phyloP scores from a whole-genome alignment of 2,113 vertebrate species.

The Thunnus maccoyii region DNA sequence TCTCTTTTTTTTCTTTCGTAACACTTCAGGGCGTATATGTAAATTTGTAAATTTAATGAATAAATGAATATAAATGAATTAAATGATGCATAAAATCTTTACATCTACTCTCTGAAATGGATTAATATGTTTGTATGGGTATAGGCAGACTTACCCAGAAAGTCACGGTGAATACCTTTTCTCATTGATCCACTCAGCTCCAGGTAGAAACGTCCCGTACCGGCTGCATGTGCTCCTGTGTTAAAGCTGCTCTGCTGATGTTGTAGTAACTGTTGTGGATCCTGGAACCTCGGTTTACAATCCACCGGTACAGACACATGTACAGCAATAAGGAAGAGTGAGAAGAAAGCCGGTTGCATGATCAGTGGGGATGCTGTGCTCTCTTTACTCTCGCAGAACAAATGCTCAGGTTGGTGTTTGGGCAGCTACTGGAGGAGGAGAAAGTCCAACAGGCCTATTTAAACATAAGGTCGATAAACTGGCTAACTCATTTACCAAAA shows the following conservation, averaged over 20 bases:
- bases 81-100: too few species aligned
- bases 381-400: conserved; percentile 15
- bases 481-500: conserved; percentile 79
- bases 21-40: not conserved
- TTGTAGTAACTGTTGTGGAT: conserved; percentile 8
- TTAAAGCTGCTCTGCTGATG: conserved; percentile 1
- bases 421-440: conserved; percentile 70
- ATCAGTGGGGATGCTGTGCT: conserved; percentile 44
- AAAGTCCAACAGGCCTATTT: conserved; percentile 81
- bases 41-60: too few species aligned
- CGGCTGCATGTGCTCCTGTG: not conserved
- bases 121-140: too few species aligned
- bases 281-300: conserved; percentile 44
- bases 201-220: not conserved
- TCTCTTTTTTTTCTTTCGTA: not conserved
- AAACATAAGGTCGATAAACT: conserved; percentile 77
- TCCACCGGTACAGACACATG: conserved; percentile 70
- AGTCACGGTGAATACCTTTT: conserved; percentile 80
- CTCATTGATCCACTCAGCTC: conserved; percentile 70
- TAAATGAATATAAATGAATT: too few species aligned
- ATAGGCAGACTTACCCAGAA: conserved; percentile 87
- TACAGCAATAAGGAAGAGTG: conserved; percentile 62
- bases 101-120: too few species aligned
- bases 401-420: conserved; percentile 44
- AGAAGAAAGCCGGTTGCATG: conserved; percentile 78